A percentile compares a stretch with the other conserved stretches of the same genome.
Conservation (phyloP, 2,113 vertebrate genomes). For the Stictonetta naevosa region DNA sequence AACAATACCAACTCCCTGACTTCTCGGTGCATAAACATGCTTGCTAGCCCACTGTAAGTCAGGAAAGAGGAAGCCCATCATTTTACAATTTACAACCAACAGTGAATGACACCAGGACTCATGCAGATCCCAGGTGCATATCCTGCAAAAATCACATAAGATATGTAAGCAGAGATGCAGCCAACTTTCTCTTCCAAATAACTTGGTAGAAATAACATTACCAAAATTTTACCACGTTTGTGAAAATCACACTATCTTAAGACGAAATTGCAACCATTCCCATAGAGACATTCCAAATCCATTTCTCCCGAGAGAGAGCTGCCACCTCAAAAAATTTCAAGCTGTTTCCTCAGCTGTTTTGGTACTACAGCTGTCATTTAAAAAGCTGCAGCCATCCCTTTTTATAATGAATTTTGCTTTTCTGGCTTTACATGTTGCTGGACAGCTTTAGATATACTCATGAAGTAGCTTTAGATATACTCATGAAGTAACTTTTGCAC, state of each 20-base stretch:
- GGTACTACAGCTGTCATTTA: not conserved
- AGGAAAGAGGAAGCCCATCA: not conserved
- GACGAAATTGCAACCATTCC: not conserved
- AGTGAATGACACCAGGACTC: not conserved
- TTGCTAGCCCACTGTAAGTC: not conserved
- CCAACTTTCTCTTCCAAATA: not conserved
- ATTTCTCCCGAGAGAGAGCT: not conserved
- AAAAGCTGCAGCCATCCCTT: slow-evolving; percentile 18
- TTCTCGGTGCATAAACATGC: not conserved
- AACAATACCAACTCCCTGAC: not conserved
- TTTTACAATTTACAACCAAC: not conserved
- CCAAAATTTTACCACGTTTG: not conserved
- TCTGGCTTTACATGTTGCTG: not conserved
- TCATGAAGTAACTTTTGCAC: not conserved
- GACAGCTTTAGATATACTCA: not conserved
- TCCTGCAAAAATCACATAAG: not conserved
- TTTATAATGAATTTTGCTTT: not conserved
- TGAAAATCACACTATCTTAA: not conserved
- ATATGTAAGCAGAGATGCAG: not conserved
- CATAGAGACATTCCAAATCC: not conserved
- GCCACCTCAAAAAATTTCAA: slow-evolving; percentile 35
- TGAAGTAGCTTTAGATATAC: not conserved
- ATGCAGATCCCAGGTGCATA: not conserved
- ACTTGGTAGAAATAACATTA: not conserved
- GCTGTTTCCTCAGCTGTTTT: not conserved